Conservation (phyloP, 2,113 vertebrate species). For the Pseudolaguvia tuberculata region DNA sequence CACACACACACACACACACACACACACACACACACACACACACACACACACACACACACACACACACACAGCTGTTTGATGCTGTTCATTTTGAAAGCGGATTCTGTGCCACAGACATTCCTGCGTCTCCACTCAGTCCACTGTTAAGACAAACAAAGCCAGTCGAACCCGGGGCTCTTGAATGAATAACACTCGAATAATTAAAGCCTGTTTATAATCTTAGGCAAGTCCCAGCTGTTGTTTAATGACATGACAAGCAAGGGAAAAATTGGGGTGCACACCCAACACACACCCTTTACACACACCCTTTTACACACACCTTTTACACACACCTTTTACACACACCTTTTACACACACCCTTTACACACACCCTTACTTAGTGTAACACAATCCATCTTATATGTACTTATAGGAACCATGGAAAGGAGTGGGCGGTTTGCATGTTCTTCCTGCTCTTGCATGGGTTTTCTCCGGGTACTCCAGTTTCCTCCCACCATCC, state of each 20-base stretch:
- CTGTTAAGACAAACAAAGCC: not conserved
- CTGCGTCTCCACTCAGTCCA: conserved; percentile 21
- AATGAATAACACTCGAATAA: not conserved
- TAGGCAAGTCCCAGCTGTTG: not conserved
- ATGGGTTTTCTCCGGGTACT: too few relatives aligned
- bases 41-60: not conserved
- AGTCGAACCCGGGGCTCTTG: not conserved
- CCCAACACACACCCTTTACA: too few relatives aligned
- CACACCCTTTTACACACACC: not conserved
- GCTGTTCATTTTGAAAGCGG: conserved; percentile 1
- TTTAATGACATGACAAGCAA: conserved; percentile 3
- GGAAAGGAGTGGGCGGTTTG: too few relatives aligned
- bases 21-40: not conserved
- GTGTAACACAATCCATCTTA: not conserved
- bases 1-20: too few relatives aligned
- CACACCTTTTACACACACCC: not conserved
- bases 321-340: not conserved
- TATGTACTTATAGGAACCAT: too few relatives aligned
- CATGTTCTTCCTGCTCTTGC: too few relatives aligned
- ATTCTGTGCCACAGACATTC: conserved; percentile 24
- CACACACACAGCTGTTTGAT: conserved; percentile 34
- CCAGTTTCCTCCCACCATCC: too few relatives aligned
- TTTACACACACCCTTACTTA: not conserved
- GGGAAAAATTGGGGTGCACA: not conserved
- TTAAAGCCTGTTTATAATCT: not conserved